These are phyloP conservation scores for Troides aeacus DNA, from an alignment of 2,888 invertebrate species.

Conservation along the genomic window DNA sequence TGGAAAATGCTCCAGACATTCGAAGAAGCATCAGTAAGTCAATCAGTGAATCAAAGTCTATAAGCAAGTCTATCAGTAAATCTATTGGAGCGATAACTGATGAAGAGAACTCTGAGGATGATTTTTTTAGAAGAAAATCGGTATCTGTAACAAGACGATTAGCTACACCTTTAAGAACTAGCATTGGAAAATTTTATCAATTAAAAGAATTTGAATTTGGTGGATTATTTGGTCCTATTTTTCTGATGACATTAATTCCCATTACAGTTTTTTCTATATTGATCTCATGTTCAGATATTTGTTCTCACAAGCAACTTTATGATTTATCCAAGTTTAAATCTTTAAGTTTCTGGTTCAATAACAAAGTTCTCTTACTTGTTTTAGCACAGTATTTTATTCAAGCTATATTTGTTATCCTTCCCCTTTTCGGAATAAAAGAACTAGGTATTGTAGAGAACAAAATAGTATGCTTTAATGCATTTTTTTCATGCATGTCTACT, in stretches of 20 bases:
- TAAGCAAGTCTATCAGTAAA: constrained; percentile 64
- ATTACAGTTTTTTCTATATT: constrained; percentile 58
- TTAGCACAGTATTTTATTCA: constrained; percentile 68
- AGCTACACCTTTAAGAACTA: constrained; percentile 64
- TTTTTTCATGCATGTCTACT: constrained; percentile 71
- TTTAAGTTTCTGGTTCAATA: constrained; percentile 51
- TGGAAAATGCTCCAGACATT: constrained; percentile 55
- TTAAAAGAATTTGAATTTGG: constrained; percentile 66
- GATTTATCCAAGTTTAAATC: constrained; percentile 49
- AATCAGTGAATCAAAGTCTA: constrained; percentile 50
- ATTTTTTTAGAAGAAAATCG: constrained; percentile 48
- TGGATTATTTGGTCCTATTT: constrained; percentile 56
- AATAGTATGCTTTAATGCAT: constrained; percentile 76
- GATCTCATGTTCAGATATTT: constrained; percentile 59
- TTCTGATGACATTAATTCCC: constrained; percentile 59
- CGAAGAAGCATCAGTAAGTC: constrained; percentile 64
- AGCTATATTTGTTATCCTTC: constrained; percentile 72
- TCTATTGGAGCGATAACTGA: constrained; percentile 65
- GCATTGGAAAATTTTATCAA: constrained; percentile 46
- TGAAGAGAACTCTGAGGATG: constrained; percentile 62
- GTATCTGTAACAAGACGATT: constrained; percentile 61
- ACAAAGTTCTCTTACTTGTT: constrained; percentile 53
- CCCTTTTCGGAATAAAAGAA: constrained; percentile 75
- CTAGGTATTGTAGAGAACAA: constrained; percentile 52
- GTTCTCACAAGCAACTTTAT: constrained; percentile 53